Base-by-base conservation (phyloP, 2,797 vertebrate species). In the Discoglossus pictus region DNA sequence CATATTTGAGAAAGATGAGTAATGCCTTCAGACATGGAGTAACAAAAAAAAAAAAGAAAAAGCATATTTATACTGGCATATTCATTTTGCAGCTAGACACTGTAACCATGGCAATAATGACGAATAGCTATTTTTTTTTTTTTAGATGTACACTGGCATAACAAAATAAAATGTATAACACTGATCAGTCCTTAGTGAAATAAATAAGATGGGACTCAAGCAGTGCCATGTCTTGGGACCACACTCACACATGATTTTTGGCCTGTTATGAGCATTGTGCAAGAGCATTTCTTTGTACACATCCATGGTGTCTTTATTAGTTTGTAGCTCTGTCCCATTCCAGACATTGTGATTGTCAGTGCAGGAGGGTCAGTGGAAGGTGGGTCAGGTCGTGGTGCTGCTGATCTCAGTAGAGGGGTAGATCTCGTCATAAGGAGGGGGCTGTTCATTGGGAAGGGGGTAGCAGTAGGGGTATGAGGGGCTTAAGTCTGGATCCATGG, bases 381-480 rank as follows among this genome's bases (percentile, higher is more conserved):
- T n/a, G n/a, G n/a, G n/a, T n/a, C n/a, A 64, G 54, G 68, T 53
- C 61, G 77, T 76, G 71, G 68, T 53, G 76, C 82, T 74, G 71
- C 89, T 73, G 27, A 84, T 79, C 76, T 92, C 91, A 15, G 61
- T 64, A 25, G 85, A 84, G 42, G 95, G 93, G 79, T 93, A 96
- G 78, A 95, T 92, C 76, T 94, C 92, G 40, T 98, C 94, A 62
- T 94, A 96, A 0, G 92, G 87, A 3, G 94, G 94, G 8, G 94
- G 93, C 62, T 89, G 88, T 73, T 95, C 92, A 66, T 82, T 88
- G 65, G 93, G 91, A 51, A 92, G 79, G 23, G 92, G 88, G 84
- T 88, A 93, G 42, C 94, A 95, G 79, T 95, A 98, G 0, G 93
- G 94, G 77, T 95, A 96, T 55, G 93, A 89, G 43, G 80, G 92